Percentiles rank a stretch among this genome's conserved stretches.
Evolutionary conservation across 2,113 vertebrate species (phyloP).

Genomic region (Caranx ignobilis): DNA sequence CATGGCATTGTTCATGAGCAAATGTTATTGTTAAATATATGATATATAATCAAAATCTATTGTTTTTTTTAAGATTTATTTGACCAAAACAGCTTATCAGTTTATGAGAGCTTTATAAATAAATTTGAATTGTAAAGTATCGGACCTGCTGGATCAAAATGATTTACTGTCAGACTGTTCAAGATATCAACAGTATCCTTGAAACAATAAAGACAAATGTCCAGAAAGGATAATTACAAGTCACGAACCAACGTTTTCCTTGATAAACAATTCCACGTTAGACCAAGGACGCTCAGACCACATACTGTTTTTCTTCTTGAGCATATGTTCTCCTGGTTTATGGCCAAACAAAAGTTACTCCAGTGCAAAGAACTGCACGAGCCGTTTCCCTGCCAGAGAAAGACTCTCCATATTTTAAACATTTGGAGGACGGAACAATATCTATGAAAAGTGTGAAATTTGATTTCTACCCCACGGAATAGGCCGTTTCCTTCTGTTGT

Average conservation of each 20-base stretch:
- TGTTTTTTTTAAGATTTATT: slow-evolving; percentile 9
- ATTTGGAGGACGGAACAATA: slow-evolving; percentile 76
- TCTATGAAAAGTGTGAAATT: slow-evolving; percentile 78
- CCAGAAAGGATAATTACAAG: slow-evolving; percentile 18
- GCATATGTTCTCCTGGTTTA: slow-evolving; percentile 55
- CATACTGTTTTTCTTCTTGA: slow-evolving; percentile 48
- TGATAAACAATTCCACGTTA: slow-evolving; percentile 42
- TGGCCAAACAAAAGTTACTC: slow-evolving; percentile 74
- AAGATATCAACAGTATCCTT: slow-evolving; percentile 24
- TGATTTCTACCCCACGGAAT: slow-evolving; percentile 80
- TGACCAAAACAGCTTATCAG: neutral
- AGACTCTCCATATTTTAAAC: slow-evolving; percentile 77
- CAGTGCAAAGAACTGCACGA: slow-evolving; percentile 56
- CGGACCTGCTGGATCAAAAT: neutral
- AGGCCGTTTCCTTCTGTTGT: slow-evolving; percentile 84
- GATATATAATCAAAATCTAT: too few species aligned
- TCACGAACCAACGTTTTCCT: slow-evolving; percentile 33
- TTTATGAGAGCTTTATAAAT: slow-evolving; percentile 7
- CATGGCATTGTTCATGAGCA: slow-evolving; percentile 10
- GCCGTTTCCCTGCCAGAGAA: slow-evolving; percentile 67
- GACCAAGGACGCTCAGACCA: slow-evolving; percentile 57
- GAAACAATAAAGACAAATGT: slow-evolving; percentile 26
- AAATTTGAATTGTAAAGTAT: neutral
- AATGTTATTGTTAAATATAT: slow-evolving; percentile 16
- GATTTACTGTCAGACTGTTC: neutral